Base-by-base conservation (phyloP, 2,797 vertebrate genomes). In the Aphelocoma californica region DNA sequence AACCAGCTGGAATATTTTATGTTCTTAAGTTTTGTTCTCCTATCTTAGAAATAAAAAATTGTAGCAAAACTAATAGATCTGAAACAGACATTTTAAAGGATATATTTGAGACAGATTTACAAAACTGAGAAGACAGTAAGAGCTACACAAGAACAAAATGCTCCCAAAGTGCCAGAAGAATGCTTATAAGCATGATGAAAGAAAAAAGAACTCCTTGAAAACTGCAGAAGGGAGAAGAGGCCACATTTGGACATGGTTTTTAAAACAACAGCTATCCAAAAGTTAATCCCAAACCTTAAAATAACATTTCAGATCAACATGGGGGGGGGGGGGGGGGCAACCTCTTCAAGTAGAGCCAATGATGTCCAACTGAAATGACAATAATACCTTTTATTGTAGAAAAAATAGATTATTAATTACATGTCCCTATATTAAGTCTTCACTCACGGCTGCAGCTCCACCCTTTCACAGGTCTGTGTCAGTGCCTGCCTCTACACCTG, bases 271-370 rank as follows among this genome's bases (percentile, higher is more conserved):
- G 29, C 36, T 50, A 67, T 20, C 26, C 36, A 87, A 51, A 93
- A 89, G 16, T 83, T 78, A 90, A 67, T 44, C 14, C 26, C 50
- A 69, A 92, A 79, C 32, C 50, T 79, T 47, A 61, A 92, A 87
- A 61, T 34, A 92, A 40, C 34, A 72, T 66, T 66, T 69, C 4
- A 10, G 15, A 54, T n/a, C 34, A 78, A 50, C 9, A 14, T 0
- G 1, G 4, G 4, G 9, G 2, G 5, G 4, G 6, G 19, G 6
- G 1, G 3, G 10, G 2, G 4, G 3, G 5, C 18, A 38, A 44
- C 12, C 5, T 85, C 32, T 75, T 89, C n/a, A 54, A 79, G 48
- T 5, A 67, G 58, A 88, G 20, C 7, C 6, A 61, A 8, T 23
- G 28, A 89, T 9, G 3, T 23, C 38, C 0, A 0, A 86, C 47